phyloP scores from a whole-genome alignment of 2,888 invertebrate genomes.

The Petrolisthes cinctipes region DNA sequence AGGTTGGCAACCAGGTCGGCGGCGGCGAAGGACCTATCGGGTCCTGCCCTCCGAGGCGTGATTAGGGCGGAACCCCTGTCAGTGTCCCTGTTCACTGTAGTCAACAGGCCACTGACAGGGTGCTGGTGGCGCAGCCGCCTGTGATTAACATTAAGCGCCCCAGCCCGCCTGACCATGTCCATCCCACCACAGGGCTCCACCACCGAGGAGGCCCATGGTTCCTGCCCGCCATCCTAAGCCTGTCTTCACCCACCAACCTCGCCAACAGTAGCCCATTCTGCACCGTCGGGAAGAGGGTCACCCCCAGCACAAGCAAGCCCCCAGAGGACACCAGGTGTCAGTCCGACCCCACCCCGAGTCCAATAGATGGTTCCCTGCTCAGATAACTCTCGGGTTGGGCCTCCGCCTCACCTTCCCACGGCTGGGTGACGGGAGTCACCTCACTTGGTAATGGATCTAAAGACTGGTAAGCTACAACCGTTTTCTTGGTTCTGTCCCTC shows the following conservation, averaged over 20 bases:
- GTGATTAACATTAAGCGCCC: neutral
- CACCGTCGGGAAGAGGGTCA: neutral
- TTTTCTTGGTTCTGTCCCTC: no score
- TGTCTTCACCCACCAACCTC: neutral
- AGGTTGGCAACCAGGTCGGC: neutral
- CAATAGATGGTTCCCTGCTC: neutral
- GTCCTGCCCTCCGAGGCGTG: no score
- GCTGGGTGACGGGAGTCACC: neutral
- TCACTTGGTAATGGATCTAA: no score
- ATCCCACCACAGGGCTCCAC: no score
- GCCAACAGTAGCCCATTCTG: neutral
- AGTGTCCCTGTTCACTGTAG: no score
- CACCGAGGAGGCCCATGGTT: no score
- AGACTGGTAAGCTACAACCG: no score
- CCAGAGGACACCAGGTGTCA: neutral
- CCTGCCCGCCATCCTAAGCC: no score
- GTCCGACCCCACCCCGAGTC: neutral
- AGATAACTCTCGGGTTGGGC: neutral
- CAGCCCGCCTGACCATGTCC: no score
- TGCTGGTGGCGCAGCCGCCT: neutral
- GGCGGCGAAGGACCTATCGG: conserved; percentile 1
- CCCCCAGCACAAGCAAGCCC: neutral
- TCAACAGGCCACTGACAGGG: neutral
- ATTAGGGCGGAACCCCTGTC: neutral
- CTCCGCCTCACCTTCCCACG: neutral